A percentile compares a stretch with the other conserved stretches of the same genome.
Evolutionary conservation across 2,797 vertebrate genomes (phyloP).

Genomic region (Neosalanx taihuensis): DNA sequence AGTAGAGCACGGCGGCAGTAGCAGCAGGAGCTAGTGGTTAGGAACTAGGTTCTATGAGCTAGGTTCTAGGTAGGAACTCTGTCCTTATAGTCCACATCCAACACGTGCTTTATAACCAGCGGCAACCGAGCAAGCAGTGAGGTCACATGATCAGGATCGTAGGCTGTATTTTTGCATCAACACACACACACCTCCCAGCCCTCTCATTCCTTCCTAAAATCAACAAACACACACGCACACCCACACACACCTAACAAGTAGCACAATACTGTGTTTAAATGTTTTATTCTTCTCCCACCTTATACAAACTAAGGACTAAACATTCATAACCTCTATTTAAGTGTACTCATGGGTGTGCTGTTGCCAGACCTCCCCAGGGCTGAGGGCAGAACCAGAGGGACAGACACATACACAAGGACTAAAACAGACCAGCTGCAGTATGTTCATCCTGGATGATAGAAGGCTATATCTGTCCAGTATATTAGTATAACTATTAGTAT

Average conservation of each 20-base stretch:
- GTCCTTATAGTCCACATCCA: background rate
- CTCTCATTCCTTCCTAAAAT: background rate
- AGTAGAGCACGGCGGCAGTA: background rate
- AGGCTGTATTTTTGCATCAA: background rate
- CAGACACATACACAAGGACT: no score
- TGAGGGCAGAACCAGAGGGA: no score
- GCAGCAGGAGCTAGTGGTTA: no score
- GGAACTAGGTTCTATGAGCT: background rate
- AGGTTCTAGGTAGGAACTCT: background rate
- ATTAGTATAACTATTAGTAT: no score
- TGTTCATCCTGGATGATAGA: no score
- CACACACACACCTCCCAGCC: background rate
- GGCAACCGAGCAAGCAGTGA: background rate
- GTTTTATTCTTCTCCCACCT: slow-evolving; percentile 4
- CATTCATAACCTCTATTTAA: no score
- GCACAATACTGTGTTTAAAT: background rate
- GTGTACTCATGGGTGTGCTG: no score
- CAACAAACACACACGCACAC: background rate
- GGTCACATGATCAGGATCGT: background rate
- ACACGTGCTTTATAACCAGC: slow-evolving; percentile 2
- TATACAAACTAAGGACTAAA: no score
- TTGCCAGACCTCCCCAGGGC: no score
- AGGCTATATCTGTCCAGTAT: no score
- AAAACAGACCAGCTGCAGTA: no score
- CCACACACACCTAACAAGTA: background rate